Evolutionary conservation across 2,797 vertebrate species (phyloP).

Genomic region (Enteromius thamalakanensis): DNA sequence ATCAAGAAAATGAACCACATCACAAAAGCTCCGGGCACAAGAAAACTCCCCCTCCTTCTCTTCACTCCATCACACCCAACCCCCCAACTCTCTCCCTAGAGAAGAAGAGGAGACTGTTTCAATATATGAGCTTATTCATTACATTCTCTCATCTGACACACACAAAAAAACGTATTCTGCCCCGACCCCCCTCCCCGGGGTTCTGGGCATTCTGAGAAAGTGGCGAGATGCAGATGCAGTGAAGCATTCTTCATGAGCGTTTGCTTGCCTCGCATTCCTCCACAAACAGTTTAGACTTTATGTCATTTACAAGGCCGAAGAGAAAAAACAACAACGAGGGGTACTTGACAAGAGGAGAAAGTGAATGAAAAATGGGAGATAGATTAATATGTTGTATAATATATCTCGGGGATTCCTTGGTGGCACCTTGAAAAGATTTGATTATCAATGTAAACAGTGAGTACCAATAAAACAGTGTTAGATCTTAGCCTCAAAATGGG

Average conservation of each 20-base stretch:
- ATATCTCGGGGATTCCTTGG: background rate
- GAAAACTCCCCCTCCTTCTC: constrained; percentile 27
- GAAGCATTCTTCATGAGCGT: constrained; percentile 61
- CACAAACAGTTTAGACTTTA: constrained; percentile 79
- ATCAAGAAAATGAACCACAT: constrained; percentile 59
- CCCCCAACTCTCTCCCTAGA: constrained; percentile 23
- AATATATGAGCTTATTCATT: constrained; percentile 56
- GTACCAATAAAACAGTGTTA: background rate
- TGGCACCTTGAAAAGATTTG: constrained; percentile 8
- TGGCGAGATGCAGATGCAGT: constrained; percentile 55
- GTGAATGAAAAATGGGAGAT: background rate
- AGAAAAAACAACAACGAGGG: constrained; percentile 23
- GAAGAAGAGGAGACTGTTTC: constrained; percentile 54
- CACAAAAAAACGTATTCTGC: constrained; percentile 55
- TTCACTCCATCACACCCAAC: constrained; percentile 27
- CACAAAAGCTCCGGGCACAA: constrained; percentile 55
- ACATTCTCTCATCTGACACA: constrained; percentile 51
- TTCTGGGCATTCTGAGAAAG: constrained; percentile 53
- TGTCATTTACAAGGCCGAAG: constrained; percentile 73
- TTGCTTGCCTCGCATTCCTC: constrained; percentile 76
- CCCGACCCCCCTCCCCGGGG: constrained; percentile 43
- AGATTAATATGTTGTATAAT: background rate
- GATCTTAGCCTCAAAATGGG: background rate
- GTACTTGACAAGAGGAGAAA: constrained; percentile 41
- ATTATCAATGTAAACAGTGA: background rate